Conservation (phyloP, 2,888 invertebrate genomes). For the Encarsia formosa region DNA sequence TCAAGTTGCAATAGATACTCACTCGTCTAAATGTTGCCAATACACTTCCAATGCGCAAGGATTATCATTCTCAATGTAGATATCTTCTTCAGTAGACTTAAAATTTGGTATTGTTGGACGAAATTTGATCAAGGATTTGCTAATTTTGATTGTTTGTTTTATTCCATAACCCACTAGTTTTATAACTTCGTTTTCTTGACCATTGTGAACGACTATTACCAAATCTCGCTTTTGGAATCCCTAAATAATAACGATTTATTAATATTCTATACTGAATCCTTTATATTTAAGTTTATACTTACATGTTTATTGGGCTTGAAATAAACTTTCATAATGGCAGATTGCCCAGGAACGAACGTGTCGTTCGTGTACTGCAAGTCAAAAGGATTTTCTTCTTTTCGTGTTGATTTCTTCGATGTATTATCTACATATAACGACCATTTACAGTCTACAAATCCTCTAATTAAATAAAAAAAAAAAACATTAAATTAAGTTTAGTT, state of each 20-base stretch:
- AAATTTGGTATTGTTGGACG: conserved; percentile 4
- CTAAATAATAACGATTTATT: conserved; percentile 4
- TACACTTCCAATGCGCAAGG: conserved; percentile 66
- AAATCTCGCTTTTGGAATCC: conserved; percentile 9
- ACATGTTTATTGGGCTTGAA: conserved; percentile 57
- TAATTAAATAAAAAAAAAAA: conserved; percentile 34
- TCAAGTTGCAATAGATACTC: conserved; percentile 37
- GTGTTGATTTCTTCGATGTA: conserved; percentile 23
- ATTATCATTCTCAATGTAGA: conserved; percentile 63
- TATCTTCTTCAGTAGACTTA: conserved; percentile 54
- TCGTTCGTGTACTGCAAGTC: conserved; percentile 43
- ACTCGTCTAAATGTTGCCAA: conserved; percentile 66
- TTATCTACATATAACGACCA: conserved; percentile 52
- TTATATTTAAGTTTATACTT: conserved; percentile 5
- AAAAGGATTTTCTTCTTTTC: conserved; percentile 30
- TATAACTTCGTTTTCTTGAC: conserved; percentile 5
- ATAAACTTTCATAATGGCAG: conserved; percentile 55
- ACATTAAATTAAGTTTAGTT: neutral
- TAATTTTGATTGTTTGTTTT: conserved; percentile 10
- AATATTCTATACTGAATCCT: neutral
- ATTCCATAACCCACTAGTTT: conserved; percentile 7
- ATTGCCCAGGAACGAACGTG: conserved; percentile 53
- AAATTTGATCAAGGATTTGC: conserved; percentile 7
- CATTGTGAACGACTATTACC: conserved; percentile 1
- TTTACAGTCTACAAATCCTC: conserved; percentile 57